Base-by-base conservation (phyloP, 2,797 vertebrate genomes). In the Melanotaenia pygmaea region DNA sequence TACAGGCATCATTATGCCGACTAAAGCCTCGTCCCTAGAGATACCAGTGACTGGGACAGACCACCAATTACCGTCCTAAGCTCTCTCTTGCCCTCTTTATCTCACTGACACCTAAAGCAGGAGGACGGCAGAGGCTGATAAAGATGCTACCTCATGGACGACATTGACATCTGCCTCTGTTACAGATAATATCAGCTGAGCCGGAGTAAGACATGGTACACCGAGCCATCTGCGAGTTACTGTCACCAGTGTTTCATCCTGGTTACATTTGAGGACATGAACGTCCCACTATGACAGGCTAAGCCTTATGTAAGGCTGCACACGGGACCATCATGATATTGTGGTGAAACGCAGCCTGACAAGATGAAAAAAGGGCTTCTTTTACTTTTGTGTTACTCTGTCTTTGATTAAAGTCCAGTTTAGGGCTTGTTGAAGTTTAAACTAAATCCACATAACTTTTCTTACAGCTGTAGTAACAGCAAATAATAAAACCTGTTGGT, bases 1-100 rank as follows among this genome's bases (percentile, higher is more conserved):
- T 92, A 92, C 92, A 94, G 93, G 87, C 93, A 93, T 92, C 88
- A 87, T 94, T 92, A 92, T 81, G 91, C 87, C 88, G 82, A 82
- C 86, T 90, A 90, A 93, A 93, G 90, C 82, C 68, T 86, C 89
- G 70, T 91, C 89, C 86, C 76, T 63, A 67, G 79, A 89, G 82
- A 80, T 81, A 83, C 77, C 64, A 61, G 81, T 79, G 91, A 90
- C 90, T 59, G 88, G 91, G 87, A 89, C 92, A 89, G 89, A 92
- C 89, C 91, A 90, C 93, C 95, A 94, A 93, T 94, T 94, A 94
- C 83, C 77, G 88, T 69, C 91, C 92, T 89, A 92, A 90, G 92
- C 80, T 82, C 74, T 71, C 22, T 30, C 38, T 12, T 74, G 72
- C 67, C 75, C 74, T 69, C 65, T 83, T 67, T 56, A 66, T 76